Base-by-base conservation (phyloP, 2,888 invertebrate genomes). In the Cheilosia impressa region DNA sequence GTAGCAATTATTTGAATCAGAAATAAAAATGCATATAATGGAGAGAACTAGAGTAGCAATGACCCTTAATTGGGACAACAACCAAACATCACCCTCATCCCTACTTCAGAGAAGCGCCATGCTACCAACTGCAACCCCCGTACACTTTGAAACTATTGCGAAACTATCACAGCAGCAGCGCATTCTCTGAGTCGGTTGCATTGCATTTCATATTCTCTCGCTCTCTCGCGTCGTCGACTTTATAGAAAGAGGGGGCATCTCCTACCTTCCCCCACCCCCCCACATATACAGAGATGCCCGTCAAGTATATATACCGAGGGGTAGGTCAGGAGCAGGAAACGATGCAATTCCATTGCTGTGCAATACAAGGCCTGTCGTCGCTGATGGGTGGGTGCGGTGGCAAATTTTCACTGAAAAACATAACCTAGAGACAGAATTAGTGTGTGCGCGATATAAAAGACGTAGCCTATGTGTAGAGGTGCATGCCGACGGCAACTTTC, bases 1-100 rank as follows among this genome's bases (percentile, higher is more conserved):
- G 71, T 71, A 71, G 71, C 83, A 80, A 75, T 75, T 69, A 80
- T 79, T 68, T 31, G 58, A 84, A 80, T 65, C 75, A 80, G 47
- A 84, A 76, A 72, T 85, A 81, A 80, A 85, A 85, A 81, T 85
- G 55, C 71, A 85, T 66, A 80, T 76, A 85, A 81, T 81, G 71
- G 81, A 81, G 80, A 68, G 80, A 81, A 76, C 60, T 85, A 85
- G 52, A 71, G 87, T 89, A 89, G 89, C 89, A 89, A 89, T 89
- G 89, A 89, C 89, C 89, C 89, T 88, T 89, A 89, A 89, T 88
- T 89, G 88, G 89, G 89, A 87, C 89, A 89, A 88, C 88, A 88
- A 88, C 88, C 89, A 89, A 88, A 66, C 58, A 76, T 80, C 79
- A 69, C 69, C 68, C 65, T 75, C 71, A 71, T 60, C 71, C 84